Evolutionary conservation across 2,113 vertebrate species (phyloP).

Genomic region (Tylochromis polylepis): DNA sequence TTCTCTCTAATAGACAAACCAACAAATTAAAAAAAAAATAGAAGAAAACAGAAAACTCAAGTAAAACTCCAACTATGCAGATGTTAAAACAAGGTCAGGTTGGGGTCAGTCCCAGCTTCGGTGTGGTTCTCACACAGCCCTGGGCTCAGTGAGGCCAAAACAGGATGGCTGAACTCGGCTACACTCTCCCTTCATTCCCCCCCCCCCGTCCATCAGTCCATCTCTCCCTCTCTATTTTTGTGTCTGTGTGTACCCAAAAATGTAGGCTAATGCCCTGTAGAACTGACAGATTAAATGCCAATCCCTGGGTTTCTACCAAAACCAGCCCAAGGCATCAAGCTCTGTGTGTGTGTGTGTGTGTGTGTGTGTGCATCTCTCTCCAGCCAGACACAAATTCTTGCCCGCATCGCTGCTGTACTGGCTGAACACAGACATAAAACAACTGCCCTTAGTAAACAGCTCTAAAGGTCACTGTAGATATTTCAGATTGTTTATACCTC

Average conservation of each 20-base stretch:
- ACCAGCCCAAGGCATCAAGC: slow-evolving; percentile 48
- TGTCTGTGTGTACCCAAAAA: slow-evolving; percentile 45
- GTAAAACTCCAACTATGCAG: background rate
- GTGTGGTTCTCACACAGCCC: slow-evolving; percentile 15
- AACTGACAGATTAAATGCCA: slow-evolving; percentile 70
- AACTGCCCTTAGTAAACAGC: slow-evolving; percentile 52
- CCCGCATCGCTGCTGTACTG: slow-evolving; percentile 19
- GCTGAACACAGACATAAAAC: slow-evolving; percentile 39
- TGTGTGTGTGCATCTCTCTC: background rate
- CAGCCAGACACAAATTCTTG: slow-evolving; percentile 27
- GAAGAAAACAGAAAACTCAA: background rate
- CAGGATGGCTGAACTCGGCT: background rate
- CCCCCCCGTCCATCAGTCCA: slow-evolving; percentile 2
- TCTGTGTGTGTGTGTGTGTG: background rate
- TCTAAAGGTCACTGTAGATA: slow-evolving; percentile 58
- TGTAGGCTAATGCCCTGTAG: slow-evolving; percentile 69
- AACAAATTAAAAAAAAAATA: background rate
- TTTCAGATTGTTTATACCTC: slow-evolving; percentile 38
- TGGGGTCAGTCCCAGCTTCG: background rate
- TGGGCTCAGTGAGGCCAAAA: background rate
- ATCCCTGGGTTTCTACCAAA: slow-evolving; percentile 58
- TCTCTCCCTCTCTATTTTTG: slow-evolving; percentile 28
- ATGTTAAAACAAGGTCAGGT: background rate
- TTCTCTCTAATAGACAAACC: background rate
- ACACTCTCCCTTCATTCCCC: background rate